Base-by-base conservation (phyloP, 2,888 invertebrate genomes). In the Caenorhabditis sinica region DNA sequence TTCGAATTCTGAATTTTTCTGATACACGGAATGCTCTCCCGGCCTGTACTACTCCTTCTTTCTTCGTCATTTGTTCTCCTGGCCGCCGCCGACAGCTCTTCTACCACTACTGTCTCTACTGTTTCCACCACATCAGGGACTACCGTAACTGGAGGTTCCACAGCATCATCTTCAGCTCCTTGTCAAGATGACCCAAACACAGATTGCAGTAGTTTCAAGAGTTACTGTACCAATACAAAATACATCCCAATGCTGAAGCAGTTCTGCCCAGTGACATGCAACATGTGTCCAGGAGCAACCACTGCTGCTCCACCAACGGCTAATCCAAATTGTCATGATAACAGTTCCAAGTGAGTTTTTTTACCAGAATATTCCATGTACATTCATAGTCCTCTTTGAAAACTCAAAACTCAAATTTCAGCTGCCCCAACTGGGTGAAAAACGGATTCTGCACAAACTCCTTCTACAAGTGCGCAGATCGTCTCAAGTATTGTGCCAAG, bases 251-350 rank as follows among this genome's bases (percentile, higher is more conserved):
- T 80, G 30, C 58, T 80, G 56, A 80, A 72, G 36, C 1, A 30
- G 17, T 73, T 72, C 66, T 80, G 80, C 51, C 80, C 80, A 33
- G 80, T 66, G 8, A 80, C 80, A 5, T 80, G 80, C 40, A 66
- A 66, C 25, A 28, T 80, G 43, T 80, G 80, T 28, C 80, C 80
- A 6, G 80, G 80, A 65, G 80, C 72, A 30, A 80, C 80, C 1
- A 80, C 80, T 25, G 71, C n/a, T 3, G 36, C 30, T 0, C 43
- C 63, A 6, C 51, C 68, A n/a, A 79, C 77, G 20, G 17, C 49
- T 1, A 63, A 63, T 40, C 77, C 77, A 28, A 61, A 63, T 53
- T 79, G 77, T 15, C 15, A 61, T 33, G 77, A 79, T 60, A n/a
- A 5, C 1, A 36, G 56, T 9, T 30, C 77, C 15, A 79, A 79